Conservation (phyloP, 2,113 vertebrate species). For the Dissostichus mawsoni region DNA sequence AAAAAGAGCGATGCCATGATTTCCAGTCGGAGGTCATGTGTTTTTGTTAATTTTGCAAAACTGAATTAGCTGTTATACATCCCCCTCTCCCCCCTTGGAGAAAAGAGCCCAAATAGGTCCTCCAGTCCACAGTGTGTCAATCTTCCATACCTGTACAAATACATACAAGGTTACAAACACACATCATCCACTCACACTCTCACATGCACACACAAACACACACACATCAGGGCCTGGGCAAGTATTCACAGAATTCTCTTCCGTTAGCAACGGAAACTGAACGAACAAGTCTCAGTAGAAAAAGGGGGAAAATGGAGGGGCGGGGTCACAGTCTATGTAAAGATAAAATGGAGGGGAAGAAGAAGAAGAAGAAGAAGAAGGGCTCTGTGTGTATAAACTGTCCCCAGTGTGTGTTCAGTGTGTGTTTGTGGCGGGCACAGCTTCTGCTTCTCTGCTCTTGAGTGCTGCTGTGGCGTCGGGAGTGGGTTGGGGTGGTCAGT, state of each 20-base stretch:
- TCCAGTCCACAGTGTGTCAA: conserved; percentile 74
- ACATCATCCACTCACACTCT: conserved; percentile 8
- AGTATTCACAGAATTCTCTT: conserved; percentile 74
- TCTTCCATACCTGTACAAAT: conserved; percentile 71
- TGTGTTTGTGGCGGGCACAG: conserved; percentile 24
- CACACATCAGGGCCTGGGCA: conserved; percentile 58
- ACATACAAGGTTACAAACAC: conserved; percentile 63
- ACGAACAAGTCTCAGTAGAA: conserved; percentile 73
- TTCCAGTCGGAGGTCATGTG: conserved; percentile 37
- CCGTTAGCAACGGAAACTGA: conserved; percentile 54
- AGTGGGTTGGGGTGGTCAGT: conserved; percentile 45
- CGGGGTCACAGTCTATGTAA: conserved; percentile 60
- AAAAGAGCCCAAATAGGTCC: conserved; percentile 66
- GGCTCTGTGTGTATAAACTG: conserved; percentile 64
- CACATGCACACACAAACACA: conserved; percentile 24
- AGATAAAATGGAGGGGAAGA: conserved; percentile 41
- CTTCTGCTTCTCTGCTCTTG: conserved; percentile 50
- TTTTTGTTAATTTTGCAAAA: conserved; percentile 57
- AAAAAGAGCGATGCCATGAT: conserved; percentile 35
- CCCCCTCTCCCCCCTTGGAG: conserved; percentile 21
- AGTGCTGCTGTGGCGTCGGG: conserved; percentile 35
- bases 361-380: conserved; percentile 19
- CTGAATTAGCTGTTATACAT: conserved; percentile 51
- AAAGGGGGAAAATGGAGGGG: conserved; percentile 39
- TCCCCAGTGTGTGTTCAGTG: conserved; percentile 40